phyloP scores from a whole-genome alignment of 2,888 invertebrate genomes.

The Epinotia demarniana region DNA sequence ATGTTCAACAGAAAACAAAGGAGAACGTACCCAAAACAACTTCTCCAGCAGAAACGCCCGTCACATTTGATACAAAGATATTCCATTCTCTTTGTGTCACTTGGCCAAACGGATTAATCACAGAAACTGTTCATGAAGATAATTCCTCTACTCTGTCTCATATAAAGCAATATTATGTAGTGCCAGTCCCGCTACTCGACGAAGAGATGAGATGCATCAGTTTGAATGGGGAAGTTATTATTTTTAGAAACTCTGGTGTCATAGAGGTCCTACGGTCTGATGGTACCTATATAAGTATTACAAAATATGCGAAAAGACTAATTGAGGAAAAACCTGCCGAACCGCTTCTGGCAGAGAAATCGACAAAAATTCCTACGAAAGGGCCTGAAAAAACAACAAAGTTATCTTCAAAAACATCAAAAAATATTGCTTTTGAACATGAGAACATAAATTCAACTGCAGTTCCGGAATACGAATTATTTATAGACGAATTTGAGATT shows the following conservation, averaged over 20 bases:
- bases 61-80: constrained; percentile 56
- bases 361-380: constrained; percentile 53
- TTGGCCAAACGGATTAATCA: constrained; percentile 78
- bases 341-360: constrained; percentile 63
- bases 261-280: constrained; percentile 70
- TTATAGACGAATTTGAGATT: constrained; percentile 71
- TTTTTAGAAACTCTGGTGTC: constrained; percentile 65
- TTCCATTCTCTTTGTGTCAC: constrained; percentile 70
- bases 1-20: constrained; percentile 53
- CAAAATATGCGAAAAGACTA: constrained; percentile 61
- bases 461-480: constrained; percentile 59
- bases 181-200: constrained; percentile 51
- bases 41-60: constrained; percentile 46
- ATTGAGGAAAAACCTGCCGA: constrained; percentile 49
- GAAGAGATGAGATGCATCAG: constrained; percentile 75
- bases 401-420: constrained; percentile 60
- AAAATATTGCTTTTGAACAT: constrained; percentile 52
- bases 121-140: constrained; percentile 69
- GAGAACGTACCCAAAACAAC: constrained; percentile 49
- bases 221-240: constrained; percentile 73
- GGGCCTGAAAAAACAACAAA: constrained; percentile 59
- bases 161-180: constrained; percentile 69
- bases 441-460: constrained; percentile 51
- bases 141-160: constrained; percentile 69
- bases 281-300: constrained; percentile 68